Conservation (phyloP, 2,888 invertebrate genomes). For the Yponomeuta sedellus region DNA sequence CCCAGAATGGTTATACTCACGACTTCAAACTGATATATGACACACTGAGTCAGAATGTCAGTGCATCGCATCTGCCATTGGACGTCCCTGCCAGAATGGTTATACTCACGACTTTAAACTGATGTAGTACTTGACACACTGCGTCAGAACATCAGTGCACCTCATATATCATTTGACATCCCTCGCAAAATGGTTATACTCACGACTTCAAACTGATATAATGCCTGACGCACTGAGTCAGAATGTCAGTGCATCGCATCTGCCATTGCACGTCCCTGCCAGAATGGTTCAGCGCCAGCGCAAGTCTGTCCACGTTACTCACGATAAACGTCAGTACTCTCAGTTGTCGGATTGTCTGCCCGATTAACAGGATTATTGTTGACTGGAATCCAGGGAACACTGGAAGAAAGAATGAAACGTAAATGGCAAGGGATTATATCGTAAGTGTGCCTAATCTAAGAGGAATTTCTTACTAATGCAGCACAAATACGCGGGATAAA, state of each 20-base stretch:
- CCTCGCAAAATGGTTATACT: too few relatives aligned
- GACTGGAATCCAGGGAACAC: conserved; percentile 58
- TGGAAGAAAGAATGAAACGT: conserved; percentile 28
- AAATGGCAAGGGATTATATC: too few relatives aligned
- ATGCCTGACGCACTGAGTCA: conserved; percentile 53
- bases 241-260: conserved; percentile 34
- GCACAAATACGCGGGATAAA: conserved; percentile 54
- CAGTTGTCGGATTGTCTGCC: conserved; percentile 58
- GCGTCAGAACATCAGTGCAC: too few relatives aligned
- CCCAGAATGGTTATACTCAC: too few relatives aligned
- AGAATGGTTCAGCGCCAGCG: conserved; percentile 30
- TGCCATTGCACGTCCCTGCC: conserved; percentile 40
- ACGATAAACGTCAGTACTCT: conserved; percentile 50
- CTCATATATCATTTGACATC: too few relatives aligned
- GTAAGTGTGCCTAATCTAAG: too few relatives aligned
- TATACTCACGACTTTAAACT: conserved; percentile 51
- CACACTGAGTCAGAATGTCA: too few relatives aligned
- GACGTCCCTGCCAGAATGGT: too few relatives aligned
- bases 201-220: conserved; percentile 55
- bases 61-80: too few relatives aligned
- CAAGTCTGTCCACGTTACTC: conserved; percentile 44
- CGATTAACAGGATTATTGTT: conserved; percentile 51
- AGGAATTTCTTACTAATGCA: conserved; percentile 45
- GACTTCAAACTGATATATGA: too few relatives aligned
- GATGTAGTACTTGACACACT: too few relatives aligned